A percentile compares a stretch with the other conserved stretches of the same genome.
Conservation (phyloP, 92 coral and sea anemone species). For the Phenganax stokvisi region DNA sequence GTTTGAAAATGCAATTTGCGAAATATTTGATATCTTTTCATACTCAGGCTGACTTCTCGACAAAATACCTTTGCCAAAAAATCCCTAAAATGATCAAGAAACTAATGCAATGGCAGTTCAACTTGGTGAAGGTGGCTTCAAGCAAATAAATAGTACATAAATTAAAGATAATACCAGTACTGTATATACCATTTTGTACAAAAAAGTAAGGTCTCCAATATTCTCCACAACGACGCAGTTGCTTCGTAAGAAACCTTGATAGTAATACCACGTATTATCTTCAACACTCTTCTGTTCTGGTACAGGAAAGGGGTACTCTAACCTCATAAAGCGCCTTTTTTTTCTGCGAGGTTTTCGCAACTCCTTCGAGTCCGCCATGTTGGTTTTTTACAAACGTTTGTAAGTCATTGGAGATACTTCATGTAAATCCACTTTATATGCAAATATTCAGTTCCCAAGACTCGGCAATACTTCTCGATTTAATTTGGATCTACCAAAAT, state of each 20-base stretch:
- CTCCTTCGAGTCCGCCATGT: constrained; percentile 66
- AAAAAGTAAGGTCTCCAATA: constrained; percentile 77
- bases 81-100: constrained; percentile 55
- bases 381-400: neutral
- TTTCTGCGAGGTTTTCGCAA: constrained; percentile 69
- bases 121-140: neutral
- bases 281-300: constrained; percentile 64
- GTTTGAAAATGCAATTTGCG: constrained; percentile 86
- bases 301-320: constrained; percentile 82
- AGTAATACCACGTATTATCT: constrained; percentile 74
- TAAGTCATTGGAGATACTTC: neutral
- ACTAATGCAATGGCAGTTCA: neutral
- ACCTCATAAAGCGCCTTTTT: constrained; percentile 60
- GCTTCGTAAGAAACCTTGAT: constrained; percentile 72
- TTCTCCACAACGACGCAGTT: constrained; percentile 75
- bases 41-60: constrained; percentile 92
- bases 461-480: no score
- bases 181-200: constrained; percentile 77
- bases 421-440: neutral
- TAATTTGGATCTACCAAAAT: neutral
- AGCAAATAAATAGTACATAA: neutral
- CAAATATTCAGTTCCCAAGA: no score
- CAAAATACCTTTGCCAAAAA: constrained; percentile 90
- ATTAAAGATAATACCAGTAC: neutral
- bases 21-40: constrained; percentile 76